A percentile compares a stretch with the other conserved stretches of the same genome.
These are phyloP conservation scores for Condylura cristata DNA, from an alignment of 2,113 vertebrate genomes.

Conservation along the genomic window DNA sequence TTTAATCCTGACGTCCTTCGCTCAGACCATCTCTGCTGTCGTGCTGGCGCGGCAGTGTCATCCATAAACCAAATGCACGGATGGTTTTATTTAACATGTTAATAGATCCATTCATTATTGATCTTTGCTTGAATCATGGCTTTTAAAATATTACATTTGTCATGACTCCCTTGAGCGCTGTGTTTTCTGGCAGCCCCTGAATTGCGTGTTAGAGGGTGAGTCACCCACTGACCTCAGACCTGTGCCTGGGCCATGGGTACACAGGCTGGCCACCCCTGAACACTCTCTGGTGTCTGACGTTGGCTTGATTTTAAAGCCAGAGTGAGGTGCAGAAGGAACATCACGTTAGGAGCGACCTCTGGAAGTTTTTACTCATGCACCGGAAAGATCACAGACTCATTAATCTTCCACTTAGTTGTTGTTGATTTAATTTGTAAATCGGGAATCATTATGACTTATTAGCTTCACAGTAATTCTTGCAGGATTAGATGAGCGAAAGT, in stretches of 20 bases:
- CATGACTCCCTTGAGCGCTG: not conserved
- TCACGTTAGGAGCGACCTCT: not conserved
- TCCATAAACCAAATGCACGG: not conserved
- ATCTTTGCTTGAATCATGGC: not conserved
- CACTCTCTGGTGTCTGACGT: not conserved
- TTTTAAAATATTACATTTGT: not conserved
- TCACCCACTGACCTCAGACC: not conserved
- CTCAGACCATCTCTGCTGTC: too few relatives aligned
- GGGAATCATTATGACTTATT: not conserved
- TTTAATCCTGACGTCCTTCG: too few relatives aligned
- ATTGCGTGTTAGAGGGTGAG: not conserved
- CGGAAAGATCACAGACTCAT: not conserved
- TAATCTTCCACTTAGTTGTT: not conserved
- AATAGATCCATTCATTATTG: not conserved
- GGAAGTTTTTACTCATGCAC: not conserved
- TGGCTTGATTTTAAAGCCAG: not conserved
- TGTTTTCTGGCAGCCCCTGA: not conserved
- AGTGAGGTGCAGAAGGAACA: not conserved
- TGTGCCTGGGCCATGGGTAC: too few relatives aligned
- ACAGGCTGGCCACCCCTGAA: accelerated
- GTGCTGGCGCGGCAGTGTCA: too few relatives aligned
- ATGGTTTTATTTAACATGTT: too few relatives aligned
- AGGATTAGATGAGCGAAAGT: not conserved
- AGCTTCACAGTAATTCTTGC: not conserved
- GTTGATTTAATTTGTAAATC: not conserved